phyloP scores from a whole-genome alignment of 2,888 invertebrate species.

The Drosophila algonquin region DNA sequence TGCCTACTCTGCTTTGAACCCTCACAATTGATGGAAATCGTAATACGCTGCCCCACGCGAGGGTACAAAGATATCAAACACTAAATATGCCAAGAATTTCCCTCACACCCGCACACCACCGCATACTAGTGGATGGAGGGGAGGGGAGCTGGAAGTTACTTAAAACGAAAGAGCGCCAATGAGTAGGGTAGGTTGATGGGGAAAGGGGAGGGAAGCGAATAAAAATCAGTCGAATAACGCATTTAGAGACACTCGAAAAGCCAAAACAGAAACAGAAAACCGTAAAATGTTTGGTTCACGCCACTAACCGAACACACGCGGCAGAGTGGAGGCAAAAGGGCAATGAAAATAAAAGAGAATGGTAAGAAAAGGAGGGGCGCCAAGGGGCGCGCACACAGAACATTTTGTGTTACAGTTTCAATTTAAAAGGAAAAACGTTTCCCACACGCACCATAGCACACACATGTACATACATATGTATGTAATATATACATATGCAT shows the following conservation, averaged over 20 bases:
- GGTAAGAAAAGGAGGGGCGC: slow-evolving; percentile 18
- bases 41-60: background rate
- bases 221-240: slow-evolving; percentile 71
- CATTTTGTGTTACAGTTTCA: slow-evolving; percentile 71
- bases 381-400: slow-evolving; percentile 28
- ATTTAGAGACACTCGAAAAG: slow-evolving; percentile 71
- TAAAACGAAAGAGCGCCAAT: slow-evolving; percentile 7
- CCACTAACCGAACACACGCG: slow-evolving; percentile 16
- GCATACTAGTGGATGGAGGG: slow-evolving; percentile 15
- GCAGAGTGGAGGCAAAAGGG: background rate
- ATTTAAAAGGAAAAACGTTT: slow-evolving; percentile 68
- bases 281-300: slow-evolving; percentile 68
- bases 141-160: slow-evolving; percentile 23
- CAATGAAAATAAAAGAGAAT: slow-evolving; percentile 4
- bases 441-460: slow-evolving; percentile 53
- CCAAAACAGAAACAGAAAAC: slow-evolving; percentile 66
- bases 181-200: background rate
- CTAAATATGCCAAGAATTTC: slow-evolving; percentile 69
- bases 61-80: slow-evolving; percentile 38
- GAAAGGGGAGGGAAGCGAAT: slow-evolving; percentile 48
- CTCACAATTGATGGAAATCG: background rate
- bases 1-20: too few relatives aligned
- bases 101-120: slow-evolving; percentile 1
- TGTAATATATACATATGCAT: background rate
- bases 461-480: slow-evolving; percentile 2